Evolutionary conservation across 2,888 invertebrate species (phyloP).

Genomic region (Calameuta pallipes): DNA sequence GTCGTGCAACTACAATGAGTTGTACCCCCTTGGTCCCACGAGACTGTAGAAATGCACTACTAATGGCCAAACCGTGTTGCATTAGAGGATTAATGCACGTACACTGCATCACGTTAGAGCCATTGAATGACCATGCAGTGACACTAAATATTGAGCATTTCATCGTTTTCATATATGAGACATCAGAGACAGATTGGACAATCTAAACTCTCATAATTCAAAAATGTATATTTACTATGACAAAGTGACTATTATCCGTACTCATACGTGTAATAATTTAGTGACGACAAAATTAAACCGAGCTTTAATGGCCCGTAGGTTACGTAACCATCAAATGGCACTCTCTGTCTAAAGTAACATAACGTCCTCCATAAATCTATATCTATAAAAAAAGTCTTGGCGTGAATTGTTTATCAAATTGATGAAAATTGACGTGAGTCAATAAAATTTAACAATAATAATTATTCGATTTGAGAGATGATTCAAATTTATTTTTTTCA

Average conservation of each 20-base stretch:
- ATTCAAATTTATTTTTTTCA: neutral
- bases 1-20: neutral
- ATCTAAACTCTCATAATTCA: neutral
- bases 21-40: conserved; percentile 39
- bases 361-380: neutral
- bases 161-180: neutral
- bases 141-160: neutral
- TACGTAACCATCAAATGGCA: conserved; percentile 42
- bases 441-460: neutral
- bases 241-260: neutral
- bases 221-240: neutral
- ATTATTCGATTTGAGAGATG: neutral
- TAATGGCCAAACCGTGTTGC: conserved; percentile 60
- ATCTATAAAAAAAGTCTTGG: neutral
- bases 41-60: conserved; percentile 56
- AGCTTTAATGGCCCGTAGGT: conserved; percentile 46
- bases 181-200: neutral
- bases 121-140: neutral
- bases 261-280: conserved; percentile 24
- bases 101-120: conserved; percentile 4
- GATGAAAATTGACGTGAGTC: neutral
- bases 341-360: neutral
- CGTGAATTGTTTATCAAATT: neutral
- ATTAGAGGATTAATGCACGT: conserved; percentile 55
- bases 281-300: conserved; percentile 44